Conservation (phyloP, 2,888 invertebrate genomes). For the Sericinus montela region DNA sequence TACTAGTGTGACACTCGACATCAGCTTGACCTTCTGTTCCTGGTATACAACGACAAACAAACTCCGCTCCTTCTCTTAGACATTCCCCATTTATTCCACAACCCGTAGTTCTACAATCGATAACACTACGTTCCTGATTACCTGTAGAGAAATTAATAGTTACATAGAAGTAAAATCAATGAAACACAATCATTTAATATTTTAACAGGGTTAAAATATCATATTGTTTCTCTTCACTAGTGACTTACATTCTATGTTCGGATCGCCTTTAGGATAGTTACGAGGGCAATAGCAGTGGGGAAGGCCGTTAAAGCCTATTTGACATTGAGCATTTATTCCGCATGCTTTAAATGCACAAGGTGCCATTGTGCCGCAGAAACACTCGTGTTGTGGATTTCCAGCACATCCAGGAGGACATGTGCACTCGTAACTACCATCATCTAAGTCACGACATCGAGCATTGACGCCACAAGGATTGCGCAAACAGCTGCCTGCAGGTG, state of each 20-base stretch:
- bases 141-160: constrained; percentile 51
- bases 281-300: constrained; percentile 92
- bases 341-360: constrained; percentile 89
- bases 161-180: not conserved
- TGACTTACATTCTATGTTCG: constrained; percentile 90
- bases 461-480: constrained; percentile 92
- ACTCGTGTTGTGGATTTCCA: constrained; percentile 89
- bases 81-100: constrained; percentile 93
- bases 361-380: constrained; percentile 86
- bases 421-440: constrained; percentile 88
- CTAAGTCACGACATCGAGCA: constrained; percentile 87
- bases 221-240: not conserved
- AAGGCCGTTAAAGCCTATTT: constrained; percentile 82
- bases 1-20: constrained; percentile 82
- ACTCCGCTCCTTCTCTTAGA: constrained; percentile 89
- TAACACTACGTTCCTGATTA: constrained; percentile 77
- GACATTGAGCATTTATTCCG: constrained; percentile 90
- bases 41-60: constrained; percentile 88
- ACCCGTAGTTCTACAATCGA: constrained; percentile 90
- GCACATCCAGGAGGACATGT: constrained; percentile 88
- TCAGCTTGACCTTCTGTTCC: constrained; percentile 87
- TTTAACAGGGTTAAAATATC: not conserved
- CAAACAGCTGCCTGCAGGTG: constrained; percentile 85
- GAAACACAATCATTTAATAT: too few species aligned
- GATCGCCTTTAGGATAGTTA: constrained; percentile 90